phyloP scores from a whole-genome alignment of 2,888 invertebrate genomes.

The Tetragnatha montana region DNA sequence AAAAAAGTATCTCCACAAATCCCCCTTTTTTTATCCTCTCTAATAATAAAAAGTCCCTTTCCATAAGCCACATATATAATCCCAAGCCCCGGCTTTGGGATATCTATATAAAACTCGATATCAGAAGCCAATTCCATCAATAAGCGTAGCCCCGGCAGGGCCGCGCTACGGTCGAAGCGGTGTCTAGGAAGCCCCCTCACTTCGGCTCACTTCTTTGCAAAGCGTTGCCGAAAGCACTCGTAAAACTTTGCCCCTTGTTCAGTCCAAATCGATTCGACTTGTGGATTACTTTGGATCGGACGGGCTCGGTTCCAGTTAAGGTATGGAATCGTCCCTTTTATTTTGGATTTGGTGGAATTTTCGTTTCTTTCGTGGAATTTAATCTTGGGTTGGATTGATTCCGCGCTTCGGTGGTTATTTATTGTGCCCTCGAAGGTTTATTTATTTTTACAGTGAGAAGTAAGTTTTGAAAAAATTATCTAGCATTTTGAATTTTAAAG shows the following conservation, averaged over 20 bases:
- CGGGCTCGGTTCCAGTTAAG: slow-evolving; percentile 24
- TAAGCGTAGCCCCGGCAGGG: slow-evolving; percentile 9
- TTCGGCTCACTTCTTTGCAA: slow-evolving; percentile 23
- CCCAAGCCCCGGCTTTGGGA: background rate
- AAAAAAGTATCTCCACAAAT: background rate
- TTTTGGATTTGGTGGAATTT: background rate
- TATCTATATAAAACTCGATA: slow-evolving; percentile 30
- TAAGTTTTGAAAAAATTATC: too few relatives aligned
- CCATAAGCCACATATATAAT: background rate
- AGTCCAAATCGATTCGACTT: slow-evolving; percentile 40
- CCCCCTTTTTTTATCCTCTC: background rate
- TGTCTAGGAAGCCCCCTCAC: slow-evolving; percentile 1
- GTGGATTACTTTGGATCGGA: slow-evolving; percentile 56
- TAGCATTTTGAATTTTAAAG: too few relatives aligned
- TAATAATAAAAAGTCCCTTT: background rate
- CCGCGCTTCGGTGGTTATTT: too few relatives aligned
- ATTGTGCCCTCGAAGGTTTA: too few relatives aligned
- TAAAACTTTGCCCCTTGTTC: slow-evolving; percentile 36
- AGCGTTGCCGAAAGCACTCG: slow-evolving; percentile 4
- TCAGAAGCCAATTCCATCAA: slow-evolving; percentile 24
- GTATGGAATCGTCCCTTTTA: background rate
- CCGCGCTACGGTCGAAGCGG: background rate
- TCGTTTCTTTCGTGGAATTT: background rate
- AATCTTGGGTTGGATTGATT: background rate
- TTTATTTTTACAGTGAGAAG: too few relatives aligned